A percentile compares a stretch with the other conserved stretches of the same genome.
Evolutionary conservation across 1,140 invertebrate genomes (phyloP).

Genomic region (Oryzaephilus surinamensis): DNA sequence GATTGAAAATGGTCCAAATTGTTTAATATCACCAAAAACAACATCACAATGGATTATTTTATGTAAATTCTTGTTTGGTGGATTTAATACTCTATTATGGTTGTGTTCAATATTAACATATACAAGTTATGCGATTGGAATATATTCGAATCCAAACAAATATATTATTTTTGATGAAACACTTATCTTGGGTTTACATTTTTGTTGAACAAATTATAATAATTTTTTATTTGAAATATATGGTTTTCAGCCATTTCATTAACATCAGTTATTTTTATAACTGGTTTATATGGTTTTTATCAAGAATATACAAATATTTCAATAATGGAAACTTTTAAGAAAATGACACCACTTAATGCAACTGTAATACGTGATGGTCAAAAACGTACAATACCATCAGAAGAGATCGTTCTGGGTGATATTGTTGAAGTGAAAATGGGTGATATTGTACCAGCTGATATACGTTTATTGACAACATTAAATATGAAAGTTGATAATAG

Average conservation of each 20-base stretch:
- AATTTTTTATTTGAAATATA: too few relatives aligned
- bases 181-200: too few relatives aligned
- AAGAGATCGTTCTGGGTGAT: constrained; percentile 59
- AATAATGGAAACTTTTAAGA: constrained; percentile 57
- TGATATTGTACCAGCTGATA: constrained; percentile 61
- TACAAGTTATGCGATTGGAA: constrained; percentile 50
- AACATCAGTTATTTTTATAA: constrained; percentile 56
- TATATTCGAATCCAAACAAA: too few relatives aligned
- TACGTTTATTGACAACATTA: constrained; percentile 51
- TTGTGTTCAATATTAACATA: constrained; percentile 58
- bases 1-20: constrained; percentile 56
- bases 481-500: constrained; percentile 44
- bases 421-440: constrained; percentile 59
- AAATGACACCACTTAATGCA: constrained; percentile 47
- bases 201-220: too few relatives aligned
- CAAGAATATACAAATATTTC: constrained; percentile 53
- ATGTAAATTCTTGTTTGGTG: constrained; percentile 44
- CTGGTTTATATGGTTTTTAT: constrained; percentile 43
- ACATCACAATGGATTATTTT: constrained; percentile 18
- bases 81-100: constrained; percentile 66
- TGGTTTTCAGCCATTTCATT: constrained; percentile 32
- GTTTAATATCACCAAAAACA: constrained; percentile 35
- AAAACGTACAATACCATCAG: constrained; percentile 45
- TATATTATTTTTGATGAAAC: too few relatives aligned
- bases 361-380: constrained; percentile 55